Evolutionary conservation across 1,140 invertebrate genomes (phyloP), one percentile per base, ranked within the genome.

Genomic region (Lepidurus packardi): DNA sequence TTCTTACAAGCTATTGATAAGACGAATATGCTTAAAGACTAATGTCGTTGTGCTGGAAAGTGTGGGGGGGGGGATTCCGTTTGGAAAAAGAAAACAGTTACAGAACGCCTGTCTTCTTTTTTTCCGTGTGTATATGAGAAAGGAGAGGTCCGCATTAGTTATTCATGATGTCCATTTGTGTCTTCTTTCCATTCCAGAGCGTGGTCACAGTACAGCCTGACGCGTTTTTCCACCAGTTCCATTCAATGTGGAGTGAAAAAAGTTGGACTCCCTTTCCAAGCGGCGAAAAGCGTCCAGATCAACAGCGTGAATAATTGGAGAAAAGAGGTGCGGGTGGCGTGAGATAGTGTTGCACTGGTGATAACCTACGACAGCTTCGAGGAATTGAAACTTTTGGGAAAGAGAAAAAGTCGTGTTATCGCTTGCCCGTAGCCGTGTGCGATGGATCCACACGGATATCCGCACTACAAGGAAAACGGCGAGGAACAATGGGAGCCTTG

Each of bases 401-500:
- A 4, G 53, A 65, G 34, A 34, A 4, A 34, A 34, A 65, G 16
- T 21, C 53, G 21, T 7, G 16, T 65, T 65, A n/a, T 13, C 21
- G 53, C 16, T 65, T 21, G 53, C 53, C 16, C 6, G 21, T n/a
- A 65, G 53, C 21, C 16, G 53, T 65, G 53, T 65, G 53, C 53
- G 21, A 65, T 65, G 53, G 53, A 65, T 65, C 45, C 16, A 1
- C 53, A 65, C 53, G 53, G 53, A 65, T 65, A 65, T 65, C 53
- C 53, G 53, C 53, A 21, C 13, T 65, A 11, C 21, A 65, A 65
- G 53, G 53, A 65, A 21, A 65, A 65, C 21, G 53, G 53, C 16
- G 53, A 65, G 53, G 53, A 65, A 65, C 53, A 65, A 65, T 65
- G 53, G 53, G 53, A 65, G 21, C 53, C 53, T n/a, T 65, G 53